Conservation (phyloP, 2,797 vertebrate genomes). For the Sebastiscus tertius region DNA sequence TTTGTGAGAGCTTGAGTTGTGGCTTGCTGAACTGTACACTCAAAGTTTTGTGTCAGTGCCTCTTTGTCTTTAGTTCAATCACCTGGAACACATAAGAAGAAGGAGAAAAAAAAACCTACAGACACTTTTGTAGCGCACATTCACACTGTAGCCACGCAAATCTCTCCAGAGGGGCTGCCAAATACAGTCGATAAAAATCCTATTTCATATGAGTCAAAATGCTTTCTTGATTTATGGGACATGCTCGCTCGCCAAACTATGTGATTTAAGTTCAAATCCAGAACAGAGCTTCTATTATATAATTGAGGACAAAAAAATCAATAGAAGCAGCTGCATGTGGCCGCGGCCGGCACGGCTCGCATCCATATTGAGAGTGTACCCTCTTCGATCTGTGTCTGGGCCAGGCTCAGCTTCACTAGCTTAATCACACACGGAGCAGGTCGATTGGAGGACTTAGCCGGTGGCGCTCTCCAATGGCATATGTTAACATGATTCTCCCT, state of each 20-base stretch:
- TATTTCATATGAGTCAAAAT: conserved; percentile 79
- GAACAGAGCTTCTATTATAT: conserved; percentile 85
- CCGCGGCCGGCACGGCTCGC: conserved; percentile 58
- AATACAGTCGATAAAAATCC: conserved; percentile 82
- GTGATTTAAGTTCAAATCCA: conserved; percentile 80
- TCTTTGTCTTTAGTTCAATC: conserved; percentile 72
- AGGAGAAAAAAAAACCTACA: conserved; percentile 5
- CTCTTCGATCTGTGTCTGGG: conserved; percentile 83
- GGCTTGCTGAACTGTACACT: conserved; percentile 70
- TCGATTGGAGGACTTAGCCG: conserved; percentile 80
- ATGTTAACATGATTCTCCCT: conserved; percentile 82
- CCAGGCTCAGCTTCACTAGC: conserved; percentile 77
- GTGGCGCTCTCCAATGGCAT: conserved; percentile 78
- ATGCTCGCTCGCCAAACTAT: conserved; percentile 73
- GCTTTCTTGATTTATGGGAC: conserved; percentile 78
- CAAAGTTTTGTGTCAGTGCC: conserved; percentile 74
- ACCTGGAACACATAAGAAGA: conserved; percentile 71
- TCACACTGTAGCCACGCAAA: conserved; percentile 56
- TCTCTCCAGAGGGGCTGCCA: conserved; percentile 71
- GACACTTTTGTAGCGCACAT: conserved; percentile 33
- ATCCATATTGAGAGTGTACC: conserved; percentile 80
- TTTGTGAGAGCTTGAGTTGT: conserved; percentile 70
- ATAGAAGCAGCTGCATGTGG: conserved; percentile 82
- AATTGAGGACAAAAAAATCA: conserved; percentile 87
- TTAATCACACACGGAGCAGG: conserved; percentile 82